A percentile compares a stretch with the other conserved stretches of the same genome.
These are phyloP conservation scores for Hippopotamyrus pictus DNA, from an alignment of 2,797 vertebrate genomes.

Conservation along the genomic window DNA sequence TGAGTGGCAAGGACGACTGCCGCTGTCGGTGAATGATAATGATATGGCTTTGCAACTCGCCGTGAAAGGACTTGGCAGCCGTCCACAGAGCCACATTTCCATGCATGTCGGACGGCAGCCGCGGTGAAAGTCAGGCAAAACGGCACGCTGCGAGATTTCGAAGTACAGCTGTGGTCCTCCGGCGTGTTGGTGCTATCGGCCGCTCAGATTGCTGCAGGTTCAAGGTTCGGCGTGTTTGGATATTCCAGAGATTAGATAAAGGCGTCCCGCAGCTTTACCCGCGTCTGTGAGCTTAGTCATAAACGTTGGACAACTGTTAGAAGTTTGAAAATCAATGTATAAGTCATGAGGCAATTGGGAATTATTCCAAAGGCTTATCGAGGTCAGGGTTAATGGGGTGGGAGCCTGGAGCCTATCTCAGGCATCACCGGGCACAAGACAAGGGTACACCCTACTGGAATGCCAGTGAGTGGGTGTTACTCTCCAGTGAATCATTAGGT, in stretches of 20 bases:
- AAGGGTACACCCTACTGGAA: not conserved
- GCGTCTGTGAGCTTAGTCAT: not conserved
- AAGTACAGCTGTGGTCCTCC: not conserved
- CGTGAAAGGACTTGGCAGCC: constrained; percentile 17
- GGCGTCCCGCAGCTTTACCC: not conserved
- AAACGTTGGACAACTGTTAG: not conserved
- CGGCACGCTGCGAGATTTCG: not conserved
- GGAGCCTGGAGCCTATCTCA: not conserved
- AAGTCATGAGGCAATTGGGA: not conserved
- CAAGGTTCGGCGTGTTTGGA: constrained; percentile 34
- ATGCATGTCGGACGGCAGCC: constrained; percentile 8
- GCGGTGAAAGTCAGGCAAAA: constrained; percentile 11
- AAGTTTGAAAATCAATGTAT: not conserved
- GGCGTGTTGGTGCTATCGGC: constrained; percentile 7
- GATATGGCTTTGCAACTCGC: constrained; percentile 12
- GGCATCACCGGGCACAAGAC: not conserved
- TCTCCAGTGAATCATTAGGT: not conserved
- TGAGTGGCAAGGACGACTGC: constrained; percentile 16
- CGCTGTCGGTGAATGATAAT: constrained; percentile 25
- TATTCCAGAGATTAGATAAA: constrained; percentile 31
- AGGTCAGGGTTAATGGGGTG: not conserved
- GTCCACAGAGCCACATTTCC: constrained; percentile 27
- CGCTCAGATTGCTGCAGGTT: constrained; percentile 12
- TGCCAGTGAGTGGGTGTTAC: not conserved
- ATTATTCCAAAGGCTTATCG: not conserved